phyloP scores from a whole-genome alignment of 2,888 invertebrate genomes.

The Therioaphis trifolii region DNA sequence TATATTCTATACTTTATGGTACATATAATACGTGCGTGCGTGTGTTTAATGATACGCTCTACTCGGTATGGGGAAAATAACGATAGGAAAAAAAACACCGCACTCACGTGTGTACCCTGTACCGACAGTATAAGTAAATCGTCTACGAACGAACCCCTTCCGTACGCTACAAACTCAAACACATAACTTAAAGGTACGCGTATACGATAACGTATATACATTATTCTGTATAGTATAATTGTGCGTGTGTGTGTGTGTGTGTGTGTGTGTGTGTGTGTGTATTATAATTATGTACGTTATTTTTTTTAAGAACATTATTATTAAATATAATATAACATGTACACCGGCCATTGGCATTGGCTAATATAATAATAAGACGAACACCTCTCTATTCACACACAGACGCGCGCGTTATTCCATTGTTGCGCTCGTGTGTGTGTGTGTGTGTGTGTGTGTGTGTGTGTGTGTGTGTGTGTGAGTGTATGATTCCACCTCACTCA shows the following conservation, averaged over 20 bases:
- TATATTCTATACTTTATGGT: too few species aligned
- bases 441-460: too few species aligned
- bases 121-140: not conserved
- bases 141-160: not conserved
- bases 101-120: not conserved
- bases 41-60: not conserved
- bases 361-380: conserved; percentile 59
- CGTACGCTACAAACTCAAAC: too few species aligned
- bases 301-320: not conserved
- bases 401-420: not conserved
- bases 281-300: not conserved
- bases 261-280: not conserved
- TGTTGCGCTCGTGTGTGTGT: not conserved
- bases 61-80: not conserved
- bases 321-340: not conserved
- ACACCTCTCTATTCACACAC: not conserved
- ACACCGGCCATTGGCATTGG: conserved; percentile 57
- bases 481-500: not conserved
- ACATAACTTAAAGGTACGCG: not conserved
- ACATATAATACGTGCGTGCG: too few species aligned
- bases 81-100: not conserved
- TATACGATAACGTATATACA: not conserved
- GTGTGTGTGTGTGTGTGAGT: too few species aligned
- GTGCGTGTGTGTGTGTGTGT: too few species aligned
- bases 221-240: not conserved